These are phyloP conservation scores for Oscheius sp. DNA, from an alignment of 2,888 invertebrate genomes.

Conservation along the genomic window DNA sequence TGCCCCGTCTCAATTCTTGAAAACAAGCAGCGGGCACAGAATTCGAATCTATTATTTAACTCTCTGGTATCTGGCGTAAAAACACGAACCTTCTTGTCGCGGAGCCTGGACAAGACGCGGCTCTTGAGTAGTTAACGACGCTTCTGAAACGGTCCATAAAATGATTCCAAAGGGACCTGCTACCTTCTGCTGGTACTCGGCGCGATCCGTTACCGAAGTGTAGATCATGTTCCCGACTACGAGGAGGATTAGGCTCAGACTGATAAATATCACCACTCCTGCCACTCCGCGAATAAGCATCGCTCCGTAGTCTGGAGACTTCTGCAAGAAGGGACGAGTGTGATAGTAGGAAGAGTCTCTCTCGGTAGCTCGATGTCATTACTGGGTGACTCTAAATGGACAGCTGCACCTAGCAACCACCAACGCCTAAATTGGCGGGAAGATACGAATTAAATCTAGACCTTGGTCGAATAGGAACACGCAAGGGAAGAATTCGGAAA, in stretches of 20 bases:
- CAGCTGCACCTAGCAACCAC: constrained; percentile 21
- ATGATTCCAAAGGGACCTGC: not conserved
- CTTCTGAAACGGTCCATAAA: constrained; percentile 20
- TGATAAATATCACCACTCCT: constrained; percentile 63
- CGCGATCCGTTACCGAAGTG: constrained; percentile 56
- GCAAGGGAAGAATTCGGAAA: too few relatives aligned
- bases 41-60: too few relatives aligned
- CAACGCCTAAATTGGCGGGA: constrained; percentile 3
- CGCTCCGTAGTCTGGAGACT: constrained; percentile 58
- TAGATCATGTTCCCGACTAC: constrained; percentile 69
- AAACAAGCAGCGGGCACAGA: too few relatives aligned
- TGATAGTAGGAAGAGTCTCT: too few relatives aligned
- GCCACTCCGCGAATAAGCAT: constrained; percentile 63
- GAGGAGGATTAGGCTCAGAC: constrained; percentile 62
- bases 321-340: constrained; percentile 11
- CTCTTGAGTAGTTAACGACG: constrained; percentile 8
- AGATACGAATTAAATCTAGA: too few relatives aligned
- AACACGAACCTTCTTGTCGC: not conserved
- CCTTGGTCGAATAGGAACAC: too few relatives aligned
- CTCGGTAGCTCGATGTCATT: too few relatives aligned
- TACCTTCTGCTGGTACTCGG: constrained; percentile 30
- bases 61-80: not conserved
- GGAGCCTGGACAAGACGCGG: not conserved
- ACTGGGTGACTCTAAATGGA: too few relatives aligned
- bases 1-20: too few relatives aligned